Base-by-base conservation (phyloP, 1,140 invertebrate genomes). In the Drosophila quadrilineata region DNA sequence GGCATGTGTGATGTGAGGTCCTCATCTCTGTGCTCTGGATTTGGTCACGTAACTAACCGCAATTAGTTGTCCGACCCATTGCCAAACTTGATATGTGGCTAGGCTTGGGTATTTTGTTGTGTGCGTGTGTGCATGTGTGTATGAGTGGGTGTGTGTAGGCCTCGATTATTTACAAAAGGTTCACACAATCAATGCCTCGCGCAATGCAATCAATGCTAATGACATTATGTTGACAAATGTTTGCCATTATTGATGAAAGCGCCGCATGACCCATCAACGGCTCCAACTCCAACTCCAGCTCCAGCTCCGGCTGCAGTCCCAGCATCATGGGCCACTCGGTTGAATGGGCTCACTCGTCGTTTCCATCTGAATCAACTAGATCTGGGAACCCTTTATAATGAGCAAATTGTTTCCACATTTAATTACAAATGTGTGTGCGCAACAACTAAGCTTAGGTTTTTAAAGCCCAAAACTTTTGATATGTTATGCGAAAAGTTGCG, bases 211-310 rank as follows among this genome's bases (percentile, higher is more conserved):
- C 79, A 85, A 85, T 85, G 79, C 76, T 85, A 85, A 85, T 85
- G 79, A 85, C 79, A 85, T 85, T 85, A 84, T 77, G 70, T 84
- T 85, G 79, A 85, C 79, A 85, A 85, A 85, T 85, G 79, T 84
- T 79, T 74, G 74, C 79, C 63, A 85, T 79, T 79, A 85, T 84
- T 84, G 79, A 85, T 85, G 79, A 74, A 77, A 85, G 66, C 73
- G 66, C 62, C n/a, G n/a, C n/a, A n/a, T n/a, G n/a, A n/a, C n/a
- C n/a, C n/a, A n/a, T n/a, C n/a, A n/a, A n/a, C n/a, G n/a, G n/a
- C n/a, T n/a, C n/a, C n/a, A n/a, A n/a, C n/a, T n/a, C n/a, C n/a
- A n/a, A n/a, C n/a, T n/a, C n/a, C n/a, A n/a, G n/a, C n/a, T n/a
- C n/a, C n/a, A n/a, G n/a, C n/a, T n/a, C n/a, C n/a, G n/a, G n/a